phyloP scores from a whole-genome alignment of 2,113 vertebrate genomes.

The Mormyrus iriodes region DNA sequence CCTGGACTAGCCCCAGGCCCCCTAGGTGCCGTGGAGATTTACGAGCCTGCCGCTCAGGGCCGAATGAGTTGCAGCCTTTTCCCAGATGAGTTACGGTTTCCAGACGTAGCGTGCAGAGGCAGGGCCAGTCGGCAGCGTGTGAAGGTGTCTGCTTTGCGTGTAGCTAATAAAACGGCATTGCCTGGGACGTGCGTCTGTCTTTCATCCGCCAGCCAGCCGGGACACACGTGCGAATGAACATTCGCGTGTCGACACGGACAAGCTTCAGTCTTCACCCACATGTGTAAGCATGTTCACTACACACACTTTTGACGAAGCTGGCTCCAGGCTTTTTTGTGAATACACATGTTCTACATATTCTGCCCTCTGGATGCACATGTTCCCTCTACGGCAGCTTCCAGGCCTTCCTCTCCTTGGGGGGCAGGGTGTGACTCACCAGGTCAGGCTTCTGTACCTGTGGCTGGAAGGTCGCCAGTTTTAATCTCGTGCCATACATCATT shows the following conservation, averaged over 20 bases:
- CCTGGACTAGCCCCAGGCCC: not conserved
- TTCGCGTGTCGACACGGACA: not conserved
- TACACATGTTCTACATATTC: not conserved
- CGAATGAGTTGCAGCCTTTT: not conserved
- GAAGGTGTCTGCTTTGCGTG: not conserved
- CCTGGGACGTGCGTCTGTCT: not conserved
- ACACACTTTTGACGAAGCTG: not conserved
- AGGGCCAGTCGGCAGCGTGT: not conserved
- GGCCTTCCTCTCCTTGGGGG: not conserved
- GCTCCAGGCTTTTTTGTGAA: not conserved
- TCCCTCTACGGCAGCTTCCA: not conserved
- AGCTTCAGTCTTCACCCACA: not conserved
- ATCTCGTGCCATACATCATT: not conserved
- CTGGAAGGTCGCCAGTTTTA: not conserved
- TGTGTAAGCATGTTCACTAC: not conserved
- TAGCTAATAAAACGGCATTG: not conserved
- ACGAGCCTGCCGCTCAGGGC: not conserved
- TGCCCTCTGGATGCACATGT: not conserved
- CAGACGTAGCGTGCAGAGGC: not conserved
- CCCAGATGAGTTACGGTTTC: not conserved
- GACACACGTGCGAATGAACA: not conserved
- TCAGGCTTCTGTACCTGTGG: not conserved
- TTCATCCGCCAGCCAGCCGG: not conserved
- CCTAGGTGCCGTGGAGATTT: not conserved
- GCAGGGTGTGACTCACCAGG: not conserved